Conservation (phyloP, 2,888 invertebrate species). For the Lasius fuliginosus region DNA sequence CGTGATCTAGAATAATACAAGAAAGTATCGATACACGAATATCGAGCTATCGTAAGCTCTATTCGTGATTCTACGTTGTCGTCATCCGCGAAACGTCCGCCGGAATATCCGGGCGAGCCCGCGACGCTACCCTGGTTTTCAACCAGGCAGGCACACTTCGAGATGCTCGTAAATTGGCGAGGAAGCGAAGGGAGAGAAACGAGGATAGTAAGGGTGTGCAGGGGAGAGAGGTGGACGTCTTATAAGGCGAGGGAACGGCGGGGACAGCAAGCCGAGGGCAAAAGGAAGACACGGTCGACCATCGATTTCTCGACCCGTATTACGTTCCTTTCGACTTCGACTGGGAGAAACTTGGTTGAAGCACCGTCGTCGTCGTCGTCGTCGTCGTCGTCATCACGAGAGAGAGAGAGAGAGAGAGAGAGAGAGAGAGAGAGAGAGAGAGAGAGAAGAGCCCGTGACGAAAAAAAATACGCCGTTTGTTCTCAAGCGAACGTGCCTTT, state of each 20-base stretch:
- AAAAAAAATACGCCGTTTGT: slow-evolving; percentile 45
- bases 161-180: slow-evolving; percentile 76
- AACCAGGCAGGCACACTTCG: slow-evolving; percentile 65
- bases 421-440: background rate
- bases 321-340: slow-evolving; percentile 72
- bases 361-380: slow-evolving; percentile 24
- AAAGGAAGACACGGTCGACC: slow-evolving; percentile 65
- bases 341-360: slow-evolving; percentile 69
- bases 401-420: too few relatives aligned
- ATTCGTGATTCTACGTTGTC: slow-evolving; percentile 16
- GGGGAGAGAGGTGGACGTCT: slow-evolving; percentile 51
- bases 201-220: slow-evolving; percentile 53
- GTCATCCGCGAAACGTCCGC: slow-evolving; percentile 27
- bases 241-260: slow-evolving; percentile 39
- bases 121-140: slow-evolving; percentile 66
- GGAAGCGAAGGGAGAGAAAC: slow-evolving; percentile 59
- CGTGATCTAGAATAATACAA: background rate
- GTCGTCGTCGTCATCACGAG: background rate
- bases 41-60: slow-evolving; percentile 11
- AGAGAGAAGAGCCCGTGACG: slow-evolving; percentile 26
- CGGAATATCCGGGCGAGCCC: slow-evolving; percentile 62
- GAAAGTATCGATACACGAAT: slow-evolving; percentile 52
- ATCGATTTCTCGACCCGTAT: slow-evolving; percentile 79
- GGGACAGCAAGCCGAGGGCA: slow-evolving; percentile 39
- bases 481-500: slow-evolving; percentile 39